These are phyloP conservation scores for Lethocerus indicus DNA, from an alignment of 1,140 invertebrate species.

Conservation along the genomic window DNA sequence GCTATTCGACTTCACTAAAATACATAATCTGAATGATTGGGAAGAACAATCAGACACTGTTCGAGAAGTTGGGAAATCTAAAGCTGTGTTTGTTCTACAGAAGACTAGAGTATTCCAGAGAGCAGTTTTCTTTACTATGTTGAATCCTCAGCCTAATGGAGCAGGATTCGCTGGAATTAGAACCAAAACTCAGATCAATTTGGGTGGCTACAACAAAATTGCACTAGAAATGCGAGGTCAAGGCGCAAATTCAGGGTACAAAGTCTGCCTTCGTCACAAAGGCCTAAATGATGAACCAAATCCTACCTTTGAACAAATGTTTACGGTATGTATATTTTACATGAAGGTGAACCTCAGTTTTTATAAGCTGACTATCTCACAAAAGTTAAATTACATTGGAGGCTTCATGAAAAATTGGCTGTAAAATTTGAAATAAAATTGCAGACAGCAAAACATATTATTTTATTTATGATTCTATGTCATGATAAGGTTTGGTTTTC, in stretches of 20 bases:
- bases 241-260: slow-evolving; percentile 34
- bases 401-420: too few species aligned
- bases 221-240: slow-evolving; percentile 36
- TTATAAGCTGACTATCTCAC: too few species aligned
- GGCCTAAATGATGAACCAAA: slow-evolving; percentile 31
- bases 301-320: slow-evolving; percentile 45
- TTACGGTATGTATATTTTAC: slow-evolving; percentile 26
- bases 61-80: slow-evolving; percentile 41
- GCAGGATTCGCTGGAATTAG: slow-evolving; percentile 48
- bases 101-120: slow-evolving; percentile 38
- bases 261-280: slow-evolving; percentile 41
- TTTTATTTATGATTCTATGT: too few species aligned
- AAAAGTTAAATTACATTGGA: too few species aligned
- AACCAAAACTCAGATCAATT: slow-evolving; percentile 27
- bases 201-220: slow-evolving; percentile 30
- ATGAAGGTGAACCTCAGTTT: not conserved
- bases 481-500: too few species aligned
- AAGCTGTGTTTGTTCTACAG: slow-evolving; percentile 37
- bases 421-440: too few species aligned
- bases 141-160: slow-evolving; percentile 50
- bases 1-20: slow-evolving; percentile 29
- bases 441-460: too few species aligned
- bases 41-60: slow-evolving; percentile 44
- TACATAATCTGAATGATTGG: slow-evolving; percentile 29
- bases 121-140: slow-evolving; percentile 43